Conservation (phyloP, 2,888 invertebrate genomes). For the Alloscopus bannaensis region DNA sequence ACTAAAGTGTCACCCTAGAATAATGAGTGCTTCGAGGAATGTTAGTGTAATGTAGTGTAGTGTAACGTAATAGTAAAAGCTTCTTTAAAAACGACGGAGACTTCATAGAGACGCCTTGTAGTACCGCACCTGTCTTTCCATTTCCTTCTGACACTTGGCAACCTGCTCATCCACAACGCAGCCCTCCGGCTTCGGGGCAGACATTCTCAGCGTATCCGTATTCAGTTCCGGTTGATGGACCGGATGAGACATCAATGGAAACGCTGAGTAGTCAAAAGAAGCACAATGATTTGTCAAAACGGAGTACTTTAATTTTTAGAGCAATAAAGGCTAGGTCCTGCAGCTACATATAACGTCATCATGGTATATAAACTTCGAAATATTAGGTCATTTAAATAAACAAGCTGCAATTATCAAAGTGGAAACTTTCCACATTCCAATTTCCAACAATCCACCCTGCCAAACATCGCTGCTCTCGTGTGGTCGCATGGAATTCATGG, state of each 20-base stretch:
- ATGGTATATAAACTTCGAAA: background rate
- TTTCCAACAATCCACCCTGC: too few species aligned
- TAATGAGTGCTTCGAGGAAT: too few species aligned
- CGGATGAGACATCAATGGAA: slow-evolving; percentile 62
- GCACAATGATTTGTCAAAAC: too few species aligned
- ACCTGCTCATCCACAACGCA: slow-evolving; percentile 52
- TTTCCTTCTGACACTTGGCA: slow-evolving; percentile 33
- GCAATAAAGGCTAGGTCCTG: too few species aligned
- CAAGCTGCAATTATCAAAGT: too few species aligned
- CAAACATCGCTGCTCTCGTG: too few species aligned
- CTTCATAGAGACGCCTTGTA: slow-evolving; percentile 39
- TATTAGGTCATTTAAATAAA: slow-evolving; percentile 10
- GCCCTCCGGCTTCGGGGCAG: slow-evolving; percentile 57
- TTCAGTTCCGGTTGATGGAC: slow-evolving; percentile 70
- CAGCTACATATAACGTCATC: too few species aligned
- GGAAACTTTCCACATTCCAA: too few species aligned
- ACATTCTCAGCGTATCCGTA: slow-evolving; percentile 52
- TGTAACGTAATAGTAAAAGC: too few species aligned
- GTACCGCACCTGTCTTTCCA: slow-evolving; percentile 46
- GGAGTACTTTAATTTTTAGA: too few species aligned
- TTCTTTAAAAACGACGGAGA: background rate
- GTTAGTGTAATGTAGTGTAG: too few species aligned
- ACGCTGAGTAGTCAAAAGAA: slow-evolving; percentile 42
- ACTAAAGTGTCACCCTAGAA: background rate
- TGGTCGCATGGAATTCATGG: too few species aligned